These are phyloP conservation scores for Phaethon lepturus DNA, from an alignment of 2,113 vertebrate genomes.

Conservation along the genomic window DNA sequence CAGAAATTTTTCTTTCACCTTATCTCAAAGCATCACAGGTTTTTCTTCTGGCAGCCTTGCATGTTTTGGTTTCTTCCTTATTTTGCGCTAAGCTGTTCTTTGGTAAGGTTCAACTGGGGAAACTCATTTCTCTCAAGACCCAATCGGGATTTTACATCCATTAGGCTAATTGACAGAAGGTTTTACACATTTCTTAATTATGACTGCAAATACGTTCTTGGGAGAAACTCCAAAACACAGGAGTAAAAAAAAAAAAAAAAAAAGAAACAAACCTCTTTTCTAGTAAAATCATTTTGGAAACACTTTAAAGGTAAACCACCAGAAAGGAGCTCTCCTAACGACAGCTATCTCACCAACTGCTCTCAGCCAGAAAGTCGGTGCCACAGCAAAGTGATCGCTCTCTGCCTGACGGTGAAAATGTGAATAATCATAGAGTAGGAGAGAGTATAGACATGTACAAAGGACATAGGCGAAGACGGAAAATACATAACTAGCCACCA, in stretches of 20 bases:
- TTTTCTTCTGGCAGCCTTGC: constrained; percentile 15
- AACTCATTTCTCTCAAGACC: constrained; percentile 35
- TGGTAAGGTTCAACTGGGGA: constrained; percentile 63
- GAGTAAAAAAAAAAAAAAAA: background rate
- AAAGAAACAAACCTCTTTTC: background rate
- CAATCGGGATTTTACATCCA: constrained; percentile 67
- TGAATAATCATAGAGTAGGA: background rate
- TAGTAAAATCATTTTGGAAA: constrained; percentile 25
- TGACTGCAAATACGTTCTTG: constrained; percentile 33
- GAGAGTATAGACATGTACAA: background rate
- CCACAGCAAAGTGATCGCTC: background rate
- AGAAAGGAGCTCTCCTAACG: background rate
- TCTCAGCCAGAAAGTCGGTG: background rate
- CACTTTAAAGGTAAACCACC: background rate
- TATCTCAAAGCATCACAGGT: background rate
- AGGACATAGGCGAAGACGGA: background rate
- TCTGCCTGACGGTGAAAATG: background rate
- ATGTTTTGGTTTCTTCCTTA: constrained; percentile 28
- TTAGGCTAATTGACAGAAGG: constrained; percentile 71
- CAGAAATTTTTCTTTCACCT: background rate
- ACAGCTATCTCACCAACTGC: background rate
- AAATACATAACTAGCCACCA: background rate
- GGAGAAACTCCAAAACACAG: constrained; percentile 47
- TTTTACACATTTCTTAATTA: constrained; percentile 76
- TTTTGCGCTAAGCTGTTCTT: constrained; percentile 46